Evolutionary conservation across 2,888 invertebrate genomes (phyloP).

Genomic region (Zygogramma bicolorata): DNA sequence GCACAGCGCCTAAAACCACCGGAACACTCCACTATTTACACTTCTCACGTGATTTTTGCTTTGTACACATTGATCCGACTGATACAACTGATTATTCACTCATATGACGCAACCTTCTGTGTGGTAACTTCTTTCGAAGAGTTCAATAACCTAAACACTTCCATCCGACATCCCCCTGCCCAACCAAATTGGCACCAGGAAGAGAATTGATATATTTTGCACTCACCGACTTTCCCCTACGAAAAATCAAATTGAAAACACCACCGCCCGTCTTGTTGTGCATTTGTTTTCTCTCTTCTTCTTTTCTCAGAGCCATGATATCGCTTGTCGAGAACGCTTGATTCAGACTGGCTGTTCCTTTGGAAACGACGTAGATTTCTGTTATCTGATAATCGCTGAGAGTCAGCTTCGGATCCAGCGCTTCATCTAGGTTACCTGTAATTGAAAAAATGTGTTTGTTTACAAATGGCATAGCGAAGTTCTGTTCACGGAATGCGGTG

Average conservation of each 20-base stretch:
- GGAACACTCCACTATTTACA: too few relatives aligned
- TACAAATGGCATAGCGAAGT: background rate
- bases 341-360: conserved; percentile 68
- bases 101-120: too few relatives aligned
- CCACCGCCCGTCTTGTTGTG: conserved; percentile 67
- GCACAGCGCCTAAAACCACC: too few relatives aligned
- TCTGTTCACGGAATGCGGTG: background rate
- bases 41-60: too few relatives aligned
- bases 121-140: too few relatives aligned
- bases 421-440: conserved; percentile 72
- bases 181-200: too few relatives aligned
- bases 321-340: conserved; percentile 67
- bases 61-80: too few relatives aligned
- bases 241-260: conserved; percentile 70
- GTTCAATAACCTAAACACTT: too few relatives aligned
- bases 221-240: conserved; percentile 65
- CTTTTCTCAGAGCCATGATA: conserved; percentile 71
- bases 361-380: conserved; percentile 74
- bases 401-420: conserved; percentile 71
- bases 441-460: conserved; percentile 32
- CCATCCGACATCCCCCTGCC: too few relatives aligned
- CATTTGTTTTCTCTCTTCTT: conserved; percentile 71
- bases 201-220: too few relatives aligned
- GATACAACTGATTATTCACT: too few relatives aligned
- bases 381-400: conserved; percentile 75